Evolutionary conservation across 2,888 invertebrate genomes (phyloP).

Genomic region (Pollenia angustigena): DNA sequence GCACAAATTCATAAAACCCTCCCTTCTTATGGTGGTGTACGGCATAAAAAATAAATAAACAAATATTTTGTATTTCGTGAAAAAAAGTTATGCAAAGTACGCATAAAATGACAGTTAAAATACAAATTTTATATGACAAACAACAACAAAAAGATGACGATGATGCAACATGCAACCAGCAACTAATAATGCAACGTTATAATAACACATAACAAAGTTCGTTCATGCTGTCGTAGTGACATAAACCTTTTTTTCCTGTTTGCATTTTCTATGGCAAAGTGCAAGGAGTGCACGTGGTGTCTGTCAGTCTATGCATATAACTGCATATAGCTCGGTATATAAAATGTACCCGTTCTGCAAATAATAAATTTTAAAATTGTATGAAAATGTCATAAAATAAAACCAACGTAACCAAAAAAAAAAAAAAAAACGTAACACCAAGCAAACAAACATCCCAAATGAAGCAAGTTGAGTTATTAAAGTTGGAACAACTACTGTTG

Average conservation of each 20-base stretch:
- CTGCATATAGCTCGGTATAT: slow-evolving; percentile 38
- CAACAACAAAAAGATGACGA: slow-evolving; percentile 16
- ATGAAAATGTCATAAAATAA: slow-evolving; percentile 75
- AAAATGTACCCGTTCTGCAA: slow-evolving; percentile 46
- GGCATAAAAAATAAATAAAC: not conserved
- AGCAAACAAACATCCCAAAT: slow-evolving; percentile 27
- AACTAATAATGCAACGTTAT: slow-evolving; percentile 12
- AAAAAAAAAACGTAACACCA: slow-evolving; percentile 46
- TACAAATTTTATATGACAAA: slow-evolving; percentile 45
- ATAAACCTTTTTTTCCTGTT: slow-evolving; percentile 6
- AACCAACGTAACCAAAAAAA: slow-evolving; percentile 58
- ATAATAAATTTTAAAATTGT: slow-evolving; percentile 73
- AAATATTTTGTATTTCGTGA: slow-evolving; percentile 9
- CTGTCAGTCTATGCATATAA: slow-evolving; percentile 7
- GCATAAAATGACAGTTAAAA: slow-evolving; percentile 44
- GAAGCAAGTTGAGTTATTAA: slow-evolving; percentile 50
- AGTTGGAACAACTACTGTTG: slow-evolving; percentile 42
- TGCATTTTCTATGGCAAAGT: slow-evolving; percentile 39
- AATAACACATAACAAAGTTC: slow-evolving; percentile 36
- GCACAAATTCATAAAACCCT: not conserved
- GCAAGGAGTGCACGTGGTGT: slow-evolving; percentile 35
- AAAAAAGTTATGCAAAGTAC: slow-evolving; percentile 29
- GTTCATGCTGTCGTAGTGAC: slow-evolving; percentile 18
- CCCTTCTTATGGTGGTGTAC: no score
- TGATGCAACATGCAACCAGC: slow-evolving; percentile 41